Percentiles rank a stretch among this genome's conserved stretches.
Evolutionary conservation across 2,797 vertebrate species (phyloP).

Genomic region (Manis crassicaudata): DNA sequence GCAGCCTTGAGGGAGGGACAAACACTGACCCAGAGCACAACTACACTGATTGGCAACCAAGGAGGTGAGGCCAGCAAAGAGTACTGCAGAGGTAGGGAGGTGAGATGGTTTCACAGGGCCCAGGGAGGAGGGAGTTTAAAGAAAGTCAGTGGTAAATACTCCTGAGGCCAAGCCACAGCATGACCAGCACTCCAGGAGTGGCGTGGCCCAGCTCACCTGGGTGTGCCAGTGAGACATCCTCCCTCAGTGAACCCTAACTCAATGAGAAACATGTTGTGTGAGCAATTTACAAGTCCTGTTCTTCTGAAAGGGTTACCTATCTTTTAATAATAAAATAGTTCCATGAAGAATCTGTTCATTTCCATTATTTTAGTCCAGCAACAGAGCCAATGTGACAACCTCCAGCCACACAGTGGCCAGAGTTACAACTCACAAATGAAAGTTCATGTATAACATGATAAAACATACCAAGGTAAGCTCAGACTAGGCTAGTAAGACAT

Average conservation of each 20-base stretch:
- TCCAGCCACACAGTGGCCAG: neutral
- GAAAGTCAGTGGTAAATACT: neutral
- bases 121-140: neutral
- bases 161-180: neutral
- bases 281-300: neutral
- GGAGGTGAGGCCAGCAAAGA: neutral
- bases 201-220: neutral
- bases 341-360: neutral
- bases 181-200: neutral
- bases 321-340: neutral
- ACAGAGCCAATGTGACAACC: neutral
- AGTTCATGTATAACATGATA: neutral
- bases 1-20: neutral
- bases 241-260: neutral
- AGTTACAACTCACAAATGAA: neutral
- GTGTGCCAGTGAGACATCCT: neutral
- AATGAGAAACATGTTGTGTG: neutral
- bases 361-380: neutral
- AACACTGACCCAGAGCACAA: neutral
- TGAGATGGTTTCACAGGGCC: neutral
- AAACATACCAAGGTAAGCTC: neutral
- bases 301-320: neutral
- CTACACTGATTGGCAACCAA: neutral
- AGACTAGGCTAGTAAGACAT: neutral
- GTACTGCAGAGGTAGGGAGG: neutral